These are phyloP conservation scores for Sphaerophoria taeniata DNA, from an alignment of 2,888 invertebrate species.

Conservation along the genomic window DNA sequence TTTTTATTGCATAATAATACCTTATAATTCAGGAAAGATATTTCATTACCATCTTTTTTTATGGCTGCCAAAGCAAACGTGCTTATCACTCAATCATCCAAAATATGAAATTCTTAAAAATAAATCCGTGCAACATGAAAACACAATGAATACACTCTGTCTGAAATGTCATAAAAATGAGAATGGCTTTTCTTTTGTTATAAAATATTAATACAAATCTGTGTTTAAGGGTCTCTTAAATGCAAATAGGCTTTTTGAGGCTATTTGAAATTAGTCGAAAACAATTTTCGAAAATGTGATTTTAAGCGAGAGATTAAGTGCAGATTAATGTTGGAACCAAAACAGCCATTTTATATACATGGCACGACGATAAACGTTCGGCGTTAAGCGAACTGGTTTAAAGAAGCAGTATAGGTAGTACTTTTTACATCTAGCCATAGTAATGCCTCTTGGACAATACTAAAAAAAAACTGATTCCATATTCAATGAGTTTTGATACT, in stretches of 20 bases:
- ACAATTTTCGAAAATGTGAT: background rate
- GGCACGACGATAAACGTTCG: no score
- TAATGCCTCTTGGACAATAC: no score
- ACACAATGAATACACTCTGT: background rate
- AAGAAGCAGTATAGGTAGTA: no score
- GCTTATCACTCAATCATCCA: slow-evolving; percentile 40
- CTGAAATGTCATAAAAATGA: background rate
- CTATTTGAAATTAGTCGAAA: background rate
- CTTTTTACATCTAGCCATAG: no score
- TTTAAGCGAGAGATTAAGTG: background rate
- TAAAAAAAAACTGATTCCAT: no score
- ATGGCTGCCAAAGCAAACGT: slow-evolving; percentile 32
- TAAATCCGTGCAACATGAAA: background rate
- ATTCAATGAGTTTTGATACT: no score
- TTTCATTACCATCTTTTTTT: slow-evolving; percentile 9
- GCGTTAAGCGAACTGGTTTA: no score
- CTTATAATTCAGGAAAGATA: slow-evolving; percentile 9
- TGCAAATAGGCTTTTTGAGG: background rate
- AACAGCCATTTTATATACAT: no score
- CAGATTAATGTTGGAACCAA: background rate
- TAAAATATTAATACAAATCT: background rate
- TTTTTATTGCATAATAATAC: background rate
- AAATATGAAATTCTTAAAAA: slow-evolving; percentile 25
- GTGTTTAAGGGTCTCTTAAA: background rate
- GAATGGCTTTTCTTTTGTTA: background rate